Conservation (phyloP, 2,888 invertebrate species). For the Macropis europaea region DNA sequence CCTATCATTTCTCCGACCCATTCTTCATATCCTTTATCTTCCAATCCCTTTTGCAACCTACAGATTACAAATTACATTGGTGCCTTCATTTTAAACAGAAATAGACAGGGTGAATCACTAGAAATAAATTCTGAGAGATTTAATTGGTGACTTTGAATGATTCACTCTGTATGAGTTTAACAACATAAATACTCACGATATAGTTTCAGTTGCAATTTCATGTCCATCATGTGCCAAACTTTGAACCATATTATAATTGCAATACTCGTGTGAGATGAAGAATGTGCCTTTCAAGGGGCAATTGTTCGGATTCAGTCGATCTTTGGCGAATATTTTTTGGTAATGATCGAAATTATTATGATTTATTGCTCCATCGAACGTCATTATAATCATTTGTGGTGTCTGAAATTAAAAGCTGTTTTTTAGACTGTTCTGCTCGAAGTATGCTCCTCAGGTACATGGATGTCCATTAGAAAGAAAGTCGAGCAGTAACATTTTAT, state of each 20-base stretch:
- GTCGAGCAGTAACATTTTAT: too few species aligned
- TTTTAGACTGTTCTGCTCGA: background rate
- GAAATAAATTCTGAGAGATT: too few species aligned
- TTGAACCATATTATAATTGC: conserved; percentile 96
- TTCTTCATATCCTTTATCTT: conserved; percentile 94
- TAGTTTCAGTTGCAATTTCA: conserved; percentile 88
- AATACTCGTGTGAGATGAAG: conserved; percentile 93
- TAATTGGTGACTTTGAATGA: too few species aligned
- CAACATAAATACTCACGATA: conserved; percentile 83
- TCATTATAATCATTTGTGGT: conserved; percentile 95
- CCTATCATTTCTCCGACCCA: conserved; percentile 97
- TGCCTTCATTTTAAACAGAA: too few species aligned
- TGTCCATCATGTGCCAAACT: conserved; percentile 93
- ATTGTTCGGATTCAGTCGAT: conserved; percentile 92
- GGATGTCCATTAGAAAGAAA: background rate
- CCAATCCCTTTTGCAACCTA: conserved; percentile 89
- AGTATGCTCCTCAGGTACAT: background rate
- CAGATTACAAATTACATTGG: conserved; percentile 42
- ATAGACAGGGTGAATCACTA: too few species aligned
- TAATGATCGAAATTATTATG: conserved; percentile 94
- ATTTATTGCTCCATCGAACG: conserved; percentile 96
- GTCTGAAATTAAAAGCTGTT: conserved; percentile 82
- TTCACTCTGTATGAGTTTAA: too few species aligned
- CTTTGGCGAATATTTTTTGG: conserved; percentile 90
- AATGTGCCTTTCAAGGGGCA: conserved; percentile 95